Percentiles rank a stretch among this genome's conserved stretches.
Evolutionary conservation across 2,113 vertebrate species (phyloP).

Genomic region (Progne subis): DNA sequence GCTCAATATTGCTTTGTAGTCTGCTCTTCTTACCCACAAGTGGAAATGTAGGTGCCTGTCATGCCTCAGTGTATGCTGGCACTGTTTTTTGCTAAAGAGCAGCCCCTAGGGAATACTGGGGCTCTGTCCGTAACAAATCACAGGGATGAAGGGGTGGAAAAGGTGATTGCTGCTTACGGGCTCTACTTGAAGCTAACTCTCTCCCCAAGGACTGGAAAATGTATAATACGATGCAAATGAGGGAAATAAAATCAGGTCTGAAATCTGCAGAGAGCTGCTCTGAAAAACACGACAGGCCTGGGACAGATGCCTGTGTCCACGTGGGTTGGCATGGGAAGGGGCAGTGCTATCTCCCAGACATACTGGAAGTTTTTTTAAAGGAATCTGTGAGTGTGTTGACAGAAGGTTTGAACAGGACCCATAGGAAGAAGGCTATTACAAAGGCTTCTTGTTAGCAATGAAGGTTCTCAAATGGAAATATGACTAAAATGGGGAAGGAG

Average conservation of each 20-base stretch:
- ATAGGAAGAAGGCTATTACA: not conserved
- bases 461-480: not conserved
- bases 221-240: not conserved
- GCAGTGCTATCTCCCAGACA: not conserved
- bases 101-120: not conserved
- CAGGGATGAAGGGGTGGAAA: not conserved
- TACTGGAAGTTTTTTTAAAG: not conserved
- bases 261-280: not conserved
- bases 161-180: not conserved
- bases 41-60: not conserved
- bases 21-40: not conserved
- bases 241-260: not conserved
- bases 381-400: not conserved
- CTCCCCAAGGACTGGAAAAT: conserved; percentile 5
- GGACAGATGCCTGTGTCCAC: not conserved
- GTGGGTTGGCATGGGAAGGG: not conserved
- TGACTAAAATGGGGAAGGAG: not conserved
- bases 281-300: not conserved
- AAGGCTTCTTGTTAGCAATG: not conserved
- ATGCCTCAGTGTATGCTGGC: not conserved
- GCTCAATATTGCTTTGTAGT: not conserved
- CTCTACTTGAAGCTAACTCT: not conserved
- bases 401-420: not conserved
- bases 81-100: not conserved
- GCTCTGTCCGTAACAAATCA: not conserved